phyloP scores from a whole-genome alignment of 2,113 vertebrate genomes.

The Litocranius walleri region DNA sequence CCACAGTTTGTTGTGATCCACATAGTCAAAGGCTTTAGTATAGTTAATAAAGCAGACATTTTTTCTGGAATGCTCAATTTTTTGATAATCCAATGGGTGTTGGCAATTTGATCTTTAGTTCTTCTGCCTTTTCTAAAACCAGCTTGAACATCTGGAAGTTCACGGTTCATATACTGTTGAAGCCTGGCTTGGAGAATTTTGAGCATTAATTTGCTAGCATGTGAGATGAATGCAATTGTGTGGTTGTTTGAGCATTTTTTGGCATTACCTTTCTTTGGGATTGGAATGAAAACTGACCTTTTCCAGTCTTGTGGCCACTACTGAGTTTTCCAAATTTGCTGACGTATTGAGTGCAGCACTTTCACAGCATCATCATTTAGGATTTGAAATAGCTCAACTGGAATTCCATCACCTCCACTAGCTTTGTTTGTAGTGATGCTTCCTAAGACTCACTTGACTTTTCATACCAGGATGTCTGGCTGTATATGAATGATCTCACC shows the following conservation, averaged over 20 bases:
- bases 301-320: background rate
- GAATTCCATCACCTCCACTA: background rate
- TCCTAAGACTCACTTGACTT: background rate
- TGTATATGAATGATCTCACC: background rate
- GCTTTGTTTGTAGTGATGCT: background rate
- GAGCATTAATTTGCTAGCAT: background rate
- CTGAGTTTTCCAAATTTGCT: too few relatives aligned
- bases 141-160: background rate
- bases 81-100: background rate
- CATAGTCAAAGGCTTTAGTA: background rate
- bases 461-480: background rate
- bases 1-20: background rate
- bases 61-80: background rate
- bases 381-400: background rate
- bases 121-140: background rate
- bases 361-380: background rate
- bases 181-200: background rate
- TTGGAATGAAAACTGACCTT: background rate
- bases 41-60: background rate
- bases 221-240: background rate
- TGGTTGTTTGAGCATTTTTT: background rate
- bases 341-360: background rate
- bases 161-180: background rate
- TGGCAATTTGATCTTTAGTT: background rate
- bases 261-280: background rate